Base-by-base conservation (phyloP, 2,888 invertebrate genomes). In the Stenotaenia linearis region DNA sequence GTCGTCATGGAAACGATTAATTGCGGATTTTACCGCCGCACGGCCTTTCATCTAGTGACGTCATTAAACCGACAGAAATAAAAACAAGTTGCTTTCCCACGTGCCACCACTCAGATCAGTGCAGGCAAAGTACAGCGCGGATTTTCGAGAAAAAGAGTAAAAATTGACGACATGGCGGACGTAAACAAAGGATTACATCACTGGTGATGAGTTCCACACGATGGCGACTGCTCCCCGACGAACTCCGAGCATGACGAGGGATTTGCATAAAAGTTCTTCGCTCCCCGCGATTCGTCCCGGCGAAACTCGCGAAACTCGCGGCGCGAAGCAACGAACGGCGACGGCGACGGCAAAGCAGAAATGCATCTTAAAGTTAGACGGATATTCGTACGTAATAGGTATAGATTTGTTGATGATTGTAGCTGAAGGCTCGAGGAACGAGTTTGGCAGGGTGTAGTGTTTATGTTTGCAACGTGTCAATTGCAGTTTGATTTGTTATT, bases 341-440 rank as follows among this genome's bases (percentile, higher is more conserved):
- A 12, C 61, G 1, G 2, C 61, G 12, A 61, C 61, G 23, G 25
- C 61, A 15, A 80, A 80, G 32, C 45, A 79, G 78, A 85, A 86
- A 80, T 94, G 94, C 88, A 92, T 94, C 82, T 90, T 94, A 82
- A 93, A 93, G 75, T 89, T 94, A 83, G 94, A 94, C 86, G 94
- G 94, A 84, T 94, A 93, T 88, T 93, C 92, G 82, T 94, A 94
- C 87, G 93, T 94, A 84, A 94, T 94, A 89, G 94, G 94, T n/a
- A n/a, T n/a, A n/a, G n/a, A n/a, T n/a, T n/a, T n/a, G n/a, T n/a
- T n/a, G n/a, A n/a, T n/a, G n/a, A n/a, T n/a, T n/a, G n/a, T n/a
- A n/a, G n/a, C n/a, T 94, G 87, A 91, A 9, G 6, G 23, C 1
- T 21, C n/a, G n/a, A n/a, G n/a, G n/a, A n/a, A n/a, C n/a, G n/a